Percentiles rank a stretch among this genome's conserved stretches.
phyloP scores from a whole-genome alignment of 2,888 invertebrate genomes.

The Yponomeuta malinellus region DNA sequence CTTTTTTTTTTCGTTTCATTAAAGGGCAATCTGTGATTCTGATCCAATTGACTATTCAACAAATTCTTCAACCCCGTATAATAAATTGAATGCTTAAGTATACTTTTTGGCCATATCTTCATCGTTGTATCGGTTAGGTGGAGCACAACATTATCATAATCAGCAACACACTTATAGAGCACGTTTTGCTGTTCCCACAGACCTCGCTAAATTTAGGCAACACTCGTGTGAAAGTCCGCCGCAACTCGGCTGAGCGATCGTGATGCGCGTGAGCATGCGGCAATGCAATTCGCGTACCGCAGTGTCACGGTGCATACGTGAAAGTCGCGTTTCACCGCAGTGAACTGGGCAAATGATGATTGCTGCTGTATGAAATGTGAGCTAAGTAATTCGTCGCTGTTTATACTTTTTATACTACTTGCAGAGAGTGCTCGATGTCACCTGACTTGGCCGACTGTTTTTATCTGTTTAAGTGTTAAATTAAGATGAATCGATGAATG shows the following conservation, averaged over 20 bases:
- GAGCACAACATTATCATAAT: too few relatives aligned
- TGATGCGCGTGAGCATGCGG: neutral
- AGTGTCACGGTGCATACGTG: neutral
- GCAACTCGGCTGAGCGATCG: neutral
- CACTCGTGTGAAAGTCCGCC: neutral
- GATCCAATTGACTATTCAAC: too few relatives aligned
- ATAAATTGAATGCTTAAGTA: too few relatives aligned
- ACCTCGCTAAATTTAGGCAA: neutral
- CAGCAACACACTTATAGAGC: neutral
- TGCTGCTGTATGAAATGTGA: neutral
- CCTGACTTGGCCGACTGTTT: too few relatives aligned
- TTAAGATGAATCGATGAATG: too few relatives aligned
- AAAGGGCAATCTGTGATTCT: too few relatives aligned
- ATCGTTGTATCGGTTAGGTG: neutral
- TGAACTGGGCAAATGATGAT: slow-evolving; percentile 1
- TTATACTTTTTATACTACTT: too few relatives aligned
- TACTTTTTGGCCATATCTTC: too few relatives aligned
- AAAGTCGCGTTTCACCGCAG: neutral
- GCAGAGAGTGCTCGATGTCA: too few relatives aligned
- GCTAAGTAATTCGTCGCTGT: neutral
- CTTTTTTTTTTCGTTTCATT: too few relatives aligned
- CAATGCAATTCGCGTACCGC: neutral
- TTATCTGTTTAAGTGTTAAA: too few relatives aligned
- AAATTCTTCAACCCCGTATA: too few relatives aligned
- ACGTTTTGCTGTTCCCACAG: neutral